A percentile compares a stretch with the other conserved stretches of the same genome.
Evolutionary conservation across 1,140 invertebrate genomes (phyloP).

Genomic region (Meloidogyne chitwoodi): DNA sequence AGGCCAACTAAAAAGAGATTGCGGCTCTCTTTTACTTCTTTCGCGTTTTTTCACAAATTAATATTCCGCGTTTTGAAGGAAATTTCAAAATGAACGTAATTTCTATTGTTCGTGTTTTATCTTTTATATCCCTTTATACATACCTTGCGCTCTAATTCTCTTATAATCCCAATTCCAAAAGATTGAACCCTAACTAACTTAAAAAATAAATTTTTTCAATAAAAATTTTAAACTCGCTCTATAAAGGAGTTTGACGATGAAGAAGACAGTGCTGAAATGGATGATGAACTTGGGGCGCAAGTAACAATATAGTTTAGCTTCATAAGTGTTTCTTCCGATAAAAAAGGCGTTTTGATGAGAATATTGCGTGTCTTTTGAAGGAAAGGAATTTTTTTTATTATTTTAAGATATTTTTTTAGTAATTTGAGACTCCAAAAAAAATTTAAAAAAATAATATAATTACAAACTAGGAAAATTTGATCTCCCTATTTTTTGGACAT

Average conservation of each 20-base stretch:
- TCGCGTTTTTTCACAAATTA: no score
- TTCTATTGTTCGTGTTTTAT: no score
- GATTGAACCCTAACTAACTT: not conserved
- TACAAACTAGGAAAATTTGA: not conserved
- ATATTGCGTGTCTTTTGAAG: not conserved
- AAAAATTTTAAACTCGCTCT: not conserved
- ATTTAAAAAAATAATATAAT: not conserved
- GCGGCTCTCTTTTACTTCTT: no score
- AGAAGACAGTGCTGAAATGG: conserved; percentile 11
- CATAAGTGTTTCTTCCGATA: not conserved
- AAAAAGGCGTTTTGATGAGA: not conserved
- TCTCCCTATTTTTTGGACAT: not conserved
- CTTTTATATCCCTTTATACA: no score
- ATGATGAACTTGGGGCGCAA: conserved; percentile 22
- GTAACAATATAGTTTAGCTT: conserved; percentile 2
- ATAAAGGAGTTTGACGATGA: conserved; percentile 17
- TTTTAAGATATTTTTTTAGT: conserved; percentile 1
- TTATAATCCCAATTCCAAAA: not conserved
- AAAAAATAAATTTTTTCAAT: not conserved
- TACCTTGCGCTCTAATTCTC: no score
- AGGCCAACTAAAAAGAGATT: no score
- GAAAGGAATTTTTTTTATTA: not conserved
- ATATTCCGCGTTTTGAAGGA: no score
- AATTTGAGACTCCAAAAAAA: not conserved
- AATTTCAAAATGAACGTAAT: no score